These are phyloP conservation scores for Elanoides forficatus DNA, from an alignment of 2,113 vertebrate genomes.

Conservation along the genomic window DNA sequence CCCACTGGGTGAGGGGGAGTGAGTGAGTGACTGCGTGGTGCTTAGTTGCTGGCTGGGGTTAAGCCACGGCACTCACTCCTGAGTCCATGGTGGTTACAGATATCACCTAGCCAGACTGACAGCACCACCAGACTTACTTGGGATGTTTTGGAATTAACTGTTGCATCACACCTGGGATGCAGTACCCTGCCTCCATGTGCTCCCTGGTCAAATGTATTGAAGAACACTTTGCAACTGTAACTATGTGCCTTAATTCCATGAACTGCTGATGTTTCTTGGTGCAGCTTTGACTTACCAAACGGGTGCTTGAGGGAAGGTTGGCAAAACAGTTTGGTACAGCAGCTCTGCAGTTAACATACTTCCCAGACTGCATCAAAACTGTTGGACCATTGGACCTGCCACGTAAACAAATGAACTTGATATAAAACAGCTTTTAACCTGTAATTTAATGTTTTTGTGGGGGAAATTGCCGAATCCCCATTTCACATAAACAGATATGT, in stretches of 20 bases:
- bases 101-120: neutral
- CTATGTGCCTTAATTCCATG: neutral
- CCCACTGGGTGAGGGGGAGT: too few species aligned
- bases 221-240: neutral
- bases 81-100: neutral
- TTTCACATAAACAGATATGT: neutral
- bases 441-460: neutral
- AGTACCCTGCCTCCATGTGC: neutral
- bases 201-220: neutral
- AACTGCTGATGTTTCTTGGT: neutral
- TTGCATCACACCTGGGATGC: neutral
- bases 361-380: neutral
- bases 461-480: neutral
- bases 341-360: neutral
- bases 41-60: too few species aligned
- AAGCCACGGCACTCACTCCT: neutral
- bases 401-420: neutral
- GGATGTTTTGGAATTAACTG: neutral
- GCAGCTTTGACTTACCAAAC: neutral
- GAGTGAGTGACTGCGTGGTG: too few species aligned
- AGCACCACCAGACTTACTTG: neutral
- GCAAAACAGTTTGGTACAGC: neutral
- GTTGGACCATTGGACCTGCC: neutral
- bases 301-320: neutral
- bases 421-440: neutral